Percentiles rank a stretch among this genome's conserved stretches.
Evolutionary conservation across 1,140 invertebrate species (phyloP).

Genomic region (Pseudomyrmex gracilis): DNA sequence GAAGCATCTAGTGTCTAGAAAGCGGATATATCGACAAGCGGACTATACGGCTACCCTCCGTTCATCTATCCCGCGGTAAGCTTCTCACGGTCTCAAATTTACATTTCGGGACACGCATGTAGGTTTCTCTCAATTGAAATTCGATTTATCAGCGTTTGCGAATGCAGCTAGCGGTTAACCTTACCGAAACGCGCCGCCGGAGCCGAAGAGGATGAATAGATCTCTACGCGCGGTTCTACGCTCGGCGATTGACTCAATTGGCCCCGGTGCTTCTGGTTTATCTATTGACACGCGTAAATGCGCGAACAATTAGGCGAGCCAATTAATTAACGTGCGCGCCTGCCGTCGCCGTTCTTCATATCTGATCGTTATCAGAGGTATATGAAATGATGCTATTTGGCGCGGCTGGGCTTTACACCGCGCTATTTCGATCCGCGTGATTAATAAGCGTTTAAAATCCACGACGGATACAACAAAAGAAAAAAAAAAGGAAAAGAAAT

Average conservation of each 20-base stretch:
- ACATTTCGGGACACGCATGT: slow-evolving; percentile 41
- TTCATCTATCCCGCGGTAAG: slow-evolving; percentile 19
- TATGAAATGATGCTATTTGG: not conserved
- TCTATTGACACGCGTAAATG: slow-evolving; percentile 32
- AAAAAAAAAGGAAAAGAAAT: not conserved
- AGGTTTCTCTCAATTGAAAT: slow-evolving; percentile 51
- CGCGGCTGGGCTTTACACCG: no score
- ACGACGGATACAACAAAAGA: no score
- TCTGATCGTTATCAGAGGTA: no score
- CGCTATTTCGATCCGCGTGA: no score
- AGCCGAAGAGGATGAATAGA: slow-evolving; percentile 54
- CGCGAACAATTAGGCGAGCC: slow-evolving; percentile 25
- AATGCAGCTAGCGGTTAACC: slow-evolving; percentile 52
- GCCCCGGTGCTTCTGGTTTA: slow-evolving; percentile 8
- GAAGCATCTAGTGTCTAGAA: not conserved
- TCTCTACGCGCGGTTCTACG: slow-evolving; percentile 61
- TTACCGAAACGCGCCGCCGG: slow-evolving; percentile 29
- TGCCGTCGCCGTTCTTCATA: not conserved
- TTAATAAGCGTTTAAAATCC: no score
- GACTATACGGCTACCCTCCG: not conserved
- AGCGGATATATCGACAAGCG: not conserved
- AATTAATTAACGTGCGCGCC: slow-evolving; percentile 32
- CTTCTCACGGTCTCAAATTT: slow-evolving; percentile 11
- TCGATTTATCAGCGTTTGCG: slow-evolving; percentile 53
- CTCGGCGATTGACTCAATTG: slow-evolving; percentile 64